These are phyloP conservation scores for Ochropleura leucogaster DNA, from an alignment of 2,888 invertebrate genomes.

Conservation along the genomic window DNA sequence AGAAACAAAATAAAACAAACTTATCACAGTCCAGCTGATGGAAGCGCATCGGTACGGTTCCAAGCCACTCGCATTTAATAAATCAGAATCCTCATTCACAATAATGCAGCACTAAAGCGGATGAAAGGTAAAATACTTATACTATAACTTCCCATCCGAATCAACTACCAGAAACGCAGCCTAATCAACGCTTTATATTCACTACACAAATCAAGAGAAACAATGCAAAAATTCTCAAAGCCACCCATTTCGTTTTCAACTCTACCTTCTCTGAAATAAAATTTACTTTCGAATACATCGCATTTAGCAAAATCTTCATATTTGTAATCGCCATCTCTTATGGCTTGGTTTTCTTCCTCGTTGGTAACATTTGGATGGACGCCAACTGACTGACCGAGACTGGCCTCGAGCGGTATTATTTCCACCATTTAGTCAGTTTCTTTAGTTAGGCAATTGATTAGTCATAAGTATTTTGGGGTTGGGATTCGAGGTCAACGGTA, in stretches of 20 bases:
- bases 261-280: constrained; percentile 13
- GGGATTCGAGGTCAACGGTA: constrained; percentile 55
- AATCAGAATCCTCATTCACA: constrained; percentile 34
- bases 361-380: constrained; percentile 59
- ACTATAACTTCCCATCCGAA: constrained; percentile 20
- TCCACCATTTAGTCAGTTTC: constrained; percentile 70
- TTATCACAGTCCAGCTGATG: constrained; percentile 6
- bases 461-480: constrained; percentile 71
- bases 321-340: constrained; percentile 46
- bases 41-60: constrained; percentile 47
- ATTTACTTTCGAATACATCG: neutral
- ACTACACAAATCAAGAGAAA: constrained; percentile 34
- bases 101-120: constrained; percentile 33
- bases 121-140: constrained; percentile 27
- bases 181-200: constrained; percentile 51
- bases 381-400: constrained; percentile 65
- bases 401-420: constrained; percentile 68
- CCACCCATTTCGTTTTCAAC: constrained; percentile 23
- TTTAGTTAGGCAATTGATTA: constrained; percentile 73
- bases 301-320: constrained; percentile 13
- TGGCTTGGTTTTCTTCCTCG: constrained; percentile 34
- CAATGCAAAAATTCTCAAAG: constrained; percentile 12
- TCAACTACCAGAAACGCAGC: constrained; percentile 25
- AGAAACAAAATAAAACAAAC: constrained; percentile 30
- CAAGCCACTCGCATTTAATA: constrained; percentile 44